Percentiles rank a stretch among this genome's conserved stretches.
Conservation (phyloP, 2,797 vertebrate species). For the Urophycis tenuis region DNA sequence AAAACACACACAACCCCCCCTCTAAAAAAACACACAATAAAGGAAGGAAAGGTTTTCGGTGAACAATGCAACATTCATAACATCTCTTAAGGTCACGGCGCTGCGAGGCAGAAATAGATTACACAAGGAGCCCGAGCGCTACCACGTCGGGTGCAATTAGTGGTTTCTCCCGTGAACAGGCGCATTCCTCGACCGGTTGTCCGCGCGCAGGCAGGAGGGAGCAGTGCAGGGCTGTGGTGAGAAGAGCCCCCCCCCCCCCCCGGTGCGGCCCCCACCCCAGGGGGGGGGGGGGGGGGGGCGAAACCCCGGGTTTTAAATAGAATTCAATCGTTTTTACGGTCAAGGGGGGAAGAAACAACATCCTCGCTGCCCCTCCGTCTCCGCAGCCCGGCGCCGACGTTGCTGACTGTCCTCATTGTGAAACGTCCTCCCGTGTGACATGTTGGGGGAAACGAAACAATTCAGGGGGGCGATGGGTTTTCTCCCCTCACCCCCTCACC, state of each 20-base stretch:
- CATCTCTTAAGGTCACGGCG: not conserved
- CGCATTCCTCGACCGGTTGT: not conserved
- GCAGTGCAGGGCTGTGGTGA: constrained; percentile 51
- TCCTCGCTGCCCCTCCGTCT: not conserved
- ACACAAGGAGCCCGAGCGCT: not conserved
- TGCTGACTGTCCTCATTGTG: not conserved
- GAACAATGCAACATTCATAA: not conserved
- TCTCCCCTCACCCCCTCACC: no score
- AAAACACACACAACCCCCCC: not conserved
- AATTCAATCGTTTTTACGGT: constrained; percentile 49
- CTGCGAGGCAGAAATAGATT: not conserved
- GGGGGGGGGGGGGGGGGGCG: no score
- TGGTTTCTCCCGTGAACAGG: constrained; percentile 2
- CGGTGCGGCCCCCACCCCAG: no score
- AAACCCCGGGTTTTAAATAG: constrained; percentile 48
- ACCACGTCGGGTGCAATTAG: not conserved
- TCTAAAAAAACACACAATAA: not conserved
- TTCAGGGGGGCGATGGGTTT: not conserved
- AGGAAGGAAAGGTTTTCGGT: not conserved
- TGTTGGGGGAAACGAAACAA: not conserved
- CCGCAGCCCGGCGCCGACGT: not conserved
- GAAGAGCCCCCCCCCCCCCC: no score
- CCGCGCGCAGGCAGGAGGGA: not conserved
- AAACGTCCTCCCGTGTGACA: not conserved
- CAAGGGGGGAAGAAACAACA: constrained; percentile 46